These are phyloP conservation scores for Lepidocyrtinus sp. DNA, from an alignment of 2,888 invertebrate genomes.

Conservation along the genomic window DNA sequence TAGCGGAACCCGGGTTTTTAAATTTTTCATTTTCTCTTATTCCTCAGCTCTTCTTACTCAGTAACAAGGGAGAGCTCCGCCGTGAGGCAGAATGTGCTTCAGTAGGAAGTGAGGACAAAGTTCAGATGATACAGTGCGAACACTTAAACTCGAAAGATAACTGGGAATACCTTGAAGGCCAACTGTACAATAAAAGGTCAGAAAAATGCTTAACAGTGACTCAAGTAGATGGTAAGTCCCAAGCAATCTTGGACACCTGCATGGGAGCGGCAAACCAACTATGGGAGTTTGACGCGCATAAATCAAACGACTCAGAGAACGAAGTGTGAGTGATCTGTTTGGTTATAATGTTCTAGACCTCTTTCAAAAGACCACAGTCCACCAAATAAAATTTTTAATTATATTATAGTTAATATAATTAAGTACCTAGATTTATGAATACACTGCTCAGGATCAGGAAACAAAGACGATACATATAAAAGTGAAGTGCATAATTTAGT, in stretches of 20 bases:
- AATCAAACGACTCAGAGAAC: constrained; percentile 41
- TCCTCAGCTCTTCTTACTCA: constrained; percentile 80
- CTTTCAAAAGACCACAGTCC: neutral
- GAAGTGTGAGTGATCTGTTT: constrained; percentile 10
- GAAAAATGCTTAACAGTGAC: constrained; percentile 62
- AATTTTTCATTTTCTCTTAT: constrained; percentile 39
- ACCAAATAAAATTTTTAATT: neutral
- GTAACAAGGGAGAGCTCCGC: constrained; percentile 80
- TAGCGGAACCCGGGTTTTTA: neutral
- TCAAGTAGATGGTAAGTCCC: constrained; percentile 54
- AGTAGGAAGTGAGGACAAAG: constrained; percentile 40
- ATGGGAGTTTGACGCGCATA: constrained; percentile 64
- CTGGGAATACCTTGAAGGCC: constrained; percentile 63
- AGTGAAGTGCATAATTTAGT: no score
- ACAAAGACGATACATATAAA: no score
- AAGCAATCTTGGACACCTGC: constrained; percentile 47
- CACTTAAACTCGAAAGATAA: constrained; percentile 53
- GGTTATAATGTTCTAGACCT: no score
- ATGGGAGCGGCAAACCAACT: constrained; percentile 41
- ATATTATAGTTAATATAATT: no score
- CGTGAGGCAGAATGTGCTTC: constrained; percentile 84
- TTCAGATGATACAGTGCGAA: constrained; percentile 69
- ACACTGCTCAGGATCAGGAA: no score
- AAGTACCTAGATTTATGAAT: no score
- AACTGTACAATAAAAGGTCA: constrained; percentile 55